These are phyloP conservation scores for Melanargia galathea DNA, from an alignment of 2,888 invertebrate genomes.

Conservation along the genomic window DNA sequence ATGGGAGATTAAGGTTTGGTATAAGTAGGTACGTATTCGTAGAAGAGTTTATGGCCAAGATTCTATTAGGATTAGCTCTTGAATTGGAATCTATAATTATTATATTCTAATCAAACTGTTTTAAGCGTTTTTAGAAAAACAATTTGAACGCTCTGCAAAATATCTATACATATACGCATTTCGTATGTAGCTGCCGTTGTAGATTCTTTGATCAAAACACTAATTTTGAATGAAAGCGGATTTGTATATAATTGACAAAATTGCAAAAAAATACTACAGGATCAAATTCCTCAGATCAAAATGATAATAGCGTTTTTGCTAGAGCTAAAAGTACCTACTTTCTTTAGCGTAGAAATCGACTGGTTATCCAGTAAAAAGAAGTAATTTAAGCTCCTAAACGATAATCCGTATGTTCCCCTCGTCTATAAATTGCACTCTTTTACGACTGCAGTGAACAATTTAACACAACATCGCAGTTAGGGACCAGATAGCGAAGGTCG, in stretches of 20 bases:
- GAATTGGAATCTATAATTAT: too few relatives aligned
- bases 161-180: too few relatives aligned
- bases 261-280: not conserved
- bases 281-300: not conserved
- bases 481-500: constrained; percentile 29
- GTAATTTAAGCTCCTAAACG: constrained; percentile 20
- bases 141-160: too few relatives aligned
- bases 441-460: constrained; percentile 35
- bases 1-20: not conserved
- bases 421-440: constrained; percentile 32
- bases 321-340: not conserved
- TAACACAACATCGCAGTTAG: constrained; percentile 34
- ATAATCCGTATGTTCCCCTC: constrained; percentile 28
- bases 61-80: too few relatives aligned
- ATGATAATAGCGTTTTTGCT: too few relatives aligned
- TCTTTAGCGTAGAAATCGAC: constrained; percentile 26
- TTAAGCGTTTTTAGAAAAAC: too few relatives aligned
- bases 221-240: too few relatives aligned
- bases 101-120: too few relatives aligned
- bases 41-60: too few relatives aligned
- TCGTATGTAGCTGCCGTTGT: too few relatives aligned
- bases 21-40: not conserved
- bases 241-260: too few relatives aligned
- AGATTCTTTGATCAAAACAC: too few relatives aligned
- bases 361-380: constrained; percentile 13